These are phyloP conservation scores for Lordiphosa mommai DNA, from an alignment of 1,140 invertebrate species.

Conservation along the genomic window DNA sequence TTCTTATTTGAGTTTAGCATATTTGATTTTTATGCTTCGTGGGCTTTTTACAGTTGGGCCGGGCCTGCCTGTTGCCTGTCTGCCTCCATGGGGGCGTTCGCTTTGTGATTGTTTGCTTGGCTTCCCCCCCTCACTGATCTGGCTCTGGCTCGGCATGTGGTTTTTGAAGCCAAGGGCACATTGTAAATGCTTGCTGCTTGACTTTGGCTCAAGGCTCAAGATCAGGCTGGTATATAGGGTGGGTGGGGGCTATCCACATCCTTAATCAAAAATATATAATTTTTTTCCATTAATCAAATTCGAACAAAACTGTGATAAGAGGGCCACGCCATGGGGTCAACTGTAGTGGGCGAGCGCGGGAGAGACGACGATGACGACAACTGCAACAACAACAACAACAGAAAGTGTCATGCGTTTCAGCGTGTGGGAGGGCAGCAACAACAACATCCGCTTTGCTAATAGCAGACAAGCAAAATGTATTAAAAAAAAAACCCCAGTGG, in stretches of 20 bases:
- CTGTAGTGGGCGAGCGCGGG: conserved; percentile 46
- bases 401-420: conserved; percentile 56
- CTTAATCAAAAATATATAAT: too few relatives aligned
- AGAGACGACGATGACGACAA: conserved; percentile 10
- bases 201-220: conserved; percentile 42
- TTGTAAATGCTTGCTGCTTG: too few relatives aligned
- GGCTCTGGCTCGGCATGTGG: not conserved
- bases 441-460: conserved; percentile 76
- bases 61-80: conserved; percentile 28
- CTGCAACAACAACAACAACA: conserved; percentile 21
- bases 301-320: too few relatives aligned
- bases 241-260: not conserved
- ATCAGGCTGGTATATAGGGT: conserved; percentile 27
- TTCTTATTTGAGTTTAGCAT: conserved; percentile 72
- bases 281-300: too few relatives aligned
- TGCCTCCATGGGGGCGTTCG: conserved; percentile 45
- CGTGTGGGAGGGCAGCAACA: conserved; percentile 60
- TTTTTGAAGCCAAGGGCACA: conserved; percentile 62
- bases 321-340: conserved; percentile 34
- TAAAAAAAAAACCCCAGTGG: conserved; percentile 56
- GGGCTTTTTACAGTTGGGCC: conserved; percentile 76
- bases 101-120: conserved; percentile 6
- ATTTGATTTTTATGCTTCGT: conserved; percentile 76
- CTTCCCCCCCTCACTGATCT: conserved; percentile 1
- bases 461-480: conserved; percentile 45